Base-by-base conservation (phyloP, 2,113 vertebrate genomes). In the Zosterops hypoxanthus region DNA sequence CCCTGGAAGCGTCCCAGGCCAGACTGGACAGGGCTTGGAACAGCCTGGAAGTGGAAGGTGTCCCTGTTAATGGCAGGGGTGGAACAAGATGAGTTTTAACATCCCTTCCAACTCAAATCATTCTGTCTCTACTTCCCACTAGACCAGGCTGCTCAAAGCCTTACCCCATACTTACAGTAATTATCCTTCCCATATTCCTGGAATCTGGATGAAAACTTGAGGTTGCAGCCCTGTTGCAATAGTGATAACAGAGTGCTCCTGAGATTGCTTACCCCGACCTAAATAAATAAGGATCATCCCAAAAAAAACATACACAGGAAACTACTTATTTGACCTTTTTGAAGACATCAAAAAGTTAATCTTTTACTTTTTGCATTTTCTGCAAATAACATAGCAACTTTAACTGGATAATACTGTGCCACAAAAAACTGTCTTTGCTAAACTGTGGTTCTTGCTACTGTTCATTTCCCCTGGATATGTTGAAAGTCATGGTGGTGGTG, bases 11-110 rank as follows among this genome's bases (percentile, higher is more conserved):
- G 18, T 3, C 33, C 59, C 9, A 52, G 28, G 19, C 9, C 19
- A 52, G 36, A 8, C 0, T 65, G 76, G 31, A 44, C 0, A 0
- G 36, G 18, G 23, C 8, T n/a, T n/a, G 28, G 86, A 59, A 15
- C 12, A 59, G 0, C 6, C 5, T 46, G 69, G 23, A 10, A 10
- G 33, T n/a, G 28, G 15, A 10, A 89, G 2, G 1, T n/a, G 20
- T n/a, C n/a, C 19, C 7, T 39, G 23, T 0, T 2, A 19, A 29
- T 8, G 22, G 19, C 20, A 75, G 4, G 6, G 3, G 1, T 20
- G 33, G 13, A 8, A 52, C 6, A 1, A 0, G 5, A 14, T 16
- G 23, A 29, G 3, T 2, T 68, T 60, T 28, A 46, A 53, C 0
- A 2, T 29, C 5, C 5, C 6, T 61, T n/a, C 16, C 21, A n/a